Conservation (phyloP, 2,797 vertebrate species). For the Siniperca obscura region DNA sequence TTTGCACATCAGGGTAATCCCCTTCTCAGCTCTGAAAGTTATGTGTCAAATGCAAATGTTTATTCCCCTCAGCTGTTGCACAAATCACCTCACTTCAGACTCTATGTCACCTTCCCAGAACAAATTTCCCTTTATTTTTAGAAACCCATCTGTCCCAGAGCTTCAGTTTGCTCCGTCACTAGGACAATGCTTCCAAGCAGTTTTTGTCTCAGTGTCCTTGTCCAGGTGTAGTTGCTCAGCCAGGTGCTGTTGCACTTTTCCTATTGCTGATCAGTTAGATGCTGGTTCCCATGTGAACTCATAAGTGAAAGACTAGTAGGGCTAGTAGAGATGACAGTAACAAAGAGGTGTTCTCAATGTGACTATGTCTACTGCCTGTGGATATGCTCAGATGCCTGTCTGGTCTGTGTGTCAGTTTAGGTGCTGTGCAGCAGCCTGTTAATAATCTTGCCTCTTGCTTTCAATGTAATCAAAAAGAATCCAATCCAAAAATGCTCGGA, state of each 20-base stretch:
- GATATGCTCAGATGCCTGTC: slow-evolving; percentile 14
- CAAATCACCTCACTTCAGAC: slow-evolving; percentile 62
- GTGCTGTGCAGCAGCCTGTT: slow-evolving; percentile 34
- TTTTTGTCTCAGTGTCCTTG: slow-evolving; percentile 62
- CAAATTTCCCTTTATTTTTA: slow-evolving; percentile 74
- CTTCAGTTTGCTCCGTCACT: slow-evolving; percentile 52
- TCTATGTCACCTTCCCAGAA: slow-evolving; percentile 64
- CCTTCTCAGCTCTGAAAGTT: slow-evolving; percentile 56
- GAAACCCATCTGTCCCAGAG: slow-evolving; percentile 72
- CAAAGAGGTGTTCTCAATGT: slow-evolving; percentile 29
- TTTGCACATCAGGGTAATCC: slow-evolving; percentile 47
- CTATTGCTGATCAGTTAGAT: slow-evolving; percentile 52
- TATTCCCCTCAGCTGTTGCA: slow-evolving; percentile 65
- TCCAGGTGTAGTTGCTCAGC: slow-evolving; percentile 54
- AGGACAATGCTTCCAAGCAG: slow-evolving; percentile 54
- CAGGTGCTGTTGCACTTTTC: slow-evolving; percentile 43
- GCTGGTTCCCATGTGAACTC: slow-evolving; percentile 53
- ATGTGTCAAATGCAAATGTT: slow-evolving; percentile 73
- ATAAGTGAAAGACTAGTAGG: slow-evolving; percentile 33
- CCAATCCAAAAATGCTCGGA: neutral
- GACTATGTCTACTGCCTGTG: slow-evolving; percentile 20
- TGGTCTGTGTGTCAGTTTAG: slow-evolving; percentile 29
- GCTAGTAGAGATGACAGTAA: slow-evolving; percentile 25
- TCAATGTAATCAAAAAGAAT: slow-evolving; percentile 27
- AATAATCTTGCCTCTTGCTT: slow-evolving; percentile 28